Conservation (phyloP, 2,113 vertebrate genomes). For the Heterochromis multidens region DNA sequence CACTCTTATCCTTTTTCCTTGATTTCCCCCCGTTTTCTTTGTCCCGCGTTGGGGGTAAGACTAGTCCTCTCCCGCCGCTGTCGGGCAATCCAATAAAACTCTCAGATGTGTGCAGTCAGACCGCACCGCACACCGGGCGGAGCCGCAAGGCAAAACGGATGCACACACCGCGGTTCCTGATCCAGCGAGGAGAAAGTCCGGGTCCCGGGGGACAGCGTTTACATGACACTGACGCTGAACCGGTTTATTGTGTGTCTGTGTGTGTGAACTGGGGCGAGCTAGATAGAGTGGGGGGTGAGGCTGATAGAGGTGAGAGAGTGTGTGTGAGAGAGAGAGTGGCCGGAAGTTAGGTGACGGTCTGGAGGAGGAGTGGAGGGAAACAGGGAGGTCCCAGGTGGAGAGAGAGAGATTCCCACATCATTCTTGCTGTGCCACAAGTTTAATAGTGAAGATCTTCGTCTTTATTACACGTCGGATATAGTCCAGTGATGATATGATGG, state of each 20-base stretch:
- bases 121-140: constrained; percentile 30
- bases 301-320: neutral
- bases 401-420: neutral
- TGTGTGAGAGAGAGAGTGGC: constrained; percentile 8
- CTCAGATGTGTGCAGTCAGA: neutral
- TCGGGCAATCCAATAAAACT: constrained; percentile 41
- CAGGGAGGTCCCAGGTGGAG: constrained; percentile 55
- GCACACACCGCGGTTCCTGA: neutral
- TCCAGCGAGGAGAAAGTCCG: neutral
- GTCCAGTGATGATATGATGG: neutral
- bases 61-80: constrained; percentile 30
- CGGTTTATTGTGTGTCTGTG: neutral
- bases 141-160: constrained; percentile 6
- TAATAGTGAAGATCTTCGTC: neutral
- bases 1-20: neutral
- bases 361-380: constrained; percentile 20
- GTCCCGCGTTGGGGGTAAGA: constrained; percentile 39
- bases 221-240: neutral
- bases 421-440: neutral
- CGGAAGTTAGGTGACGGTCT: constrained; percentile 63
- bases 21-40: constrained; percentile 20
- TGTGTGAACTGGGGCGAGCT: neutral
- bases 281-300: neutral
- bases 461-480: neutral
- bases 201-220: neutral